Conservation (phyloP, 23 tunicate genomes). For the Diplosoma virens region DNA sequence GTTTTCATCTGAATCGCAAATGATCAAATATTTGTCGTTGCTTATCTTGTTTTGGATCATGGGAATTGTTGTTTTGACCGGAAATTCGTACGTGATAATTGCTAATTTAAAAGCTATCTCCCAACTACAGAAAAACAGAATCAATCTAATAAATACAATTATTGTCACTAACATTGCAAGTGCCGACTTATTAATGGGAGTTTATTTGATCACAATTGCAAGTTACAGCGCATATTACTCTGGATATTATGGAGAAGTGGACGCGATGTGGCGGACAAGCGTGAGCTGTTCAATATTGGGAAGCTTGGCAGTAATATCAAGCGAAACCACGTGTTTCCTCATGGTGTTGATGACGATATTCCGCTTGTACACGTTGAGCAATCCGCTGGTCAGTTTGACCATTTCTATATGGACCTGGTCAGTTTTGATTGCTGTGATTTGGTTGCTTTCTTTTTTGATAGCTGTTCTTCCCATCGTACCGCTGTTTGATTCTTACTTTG, state of each 20-base stretch:
- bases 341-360: slow-evolving; percentile 34
- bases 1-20: slow-evolving; percentile 8
- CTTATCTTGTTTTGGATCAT: slow-evolving; percentile 14
- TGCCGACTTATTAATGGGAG: slow-evolving; percentile 40
- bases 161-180: slow-evolving; percentile 22
- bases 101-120: background rate
- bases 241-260: slow-evolving; percentile 28
- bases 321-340: slow-evolving; percentile 31
- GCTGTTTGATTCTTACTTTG: slow-evolving; percentile 5
- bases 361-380: background rate
- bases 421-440: background rate
- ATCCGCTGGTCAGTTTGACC: background rate
- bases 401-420: background rate
- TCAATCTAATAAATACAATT: background rate
- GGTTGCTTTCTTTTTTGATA: slow-evolving; percentile 19
- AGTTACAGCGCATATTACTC: background rate
- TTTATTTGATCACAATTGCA: slow-evolving; percentile 32
- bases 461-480: slow-evolving; percentile 3
- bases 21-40: background rate
- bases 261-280: slow-evolving; percentile 36
- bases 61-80: background rate
- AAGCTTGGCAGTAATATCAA: slow-evolving; percentile 6
- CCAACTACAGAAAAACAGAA: background rate
- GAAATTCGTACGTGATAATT: background rate
- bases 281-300: slow-evolving; percentile 15